Evolutionary conservation across 2,113 vertebrate species (phyloP).

Genomic region (Lethenteron reissneri): DNA sequence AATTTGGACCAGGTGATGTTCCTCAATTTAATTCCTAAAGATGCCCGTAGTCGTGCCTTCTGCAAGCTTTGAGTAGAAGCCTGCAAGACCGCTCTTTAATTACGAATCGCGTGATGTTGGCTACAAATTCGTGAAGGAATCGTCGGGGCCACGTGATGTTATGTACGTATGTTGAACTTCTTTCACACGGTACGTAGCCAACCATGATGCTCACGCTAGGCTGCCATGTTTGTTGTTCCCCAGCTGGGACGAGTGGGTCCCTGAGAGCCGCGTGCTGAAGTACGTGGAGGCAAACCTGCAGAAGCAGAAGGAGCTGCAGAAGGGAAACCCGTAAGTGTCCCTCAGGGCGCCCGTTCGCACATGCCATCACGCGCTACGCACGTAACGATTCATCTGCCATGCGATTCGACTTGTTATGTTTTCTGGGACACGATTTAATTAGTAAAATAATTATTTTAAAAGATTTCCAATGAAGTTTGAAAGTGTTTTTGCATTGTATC

Average conservation of each 20-base stretch:
- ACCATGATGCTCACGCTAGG: not conserved
- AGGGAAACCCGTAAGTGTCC: conserved; percentile 80
- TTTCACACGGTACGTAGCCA: not conserved
- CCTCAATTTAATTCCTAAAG: too few relatives aligned
- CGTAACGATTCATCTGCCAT: too few relatives aligned
- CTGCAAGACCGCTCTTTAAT: not conserved
- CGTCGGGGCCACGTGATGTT: not conserved
- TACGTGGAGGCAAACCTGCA: conserved; percentile 98
- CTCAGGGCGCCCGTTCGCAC: too few relatives aligned
- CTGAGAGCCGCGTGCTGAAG: conserved; percentile 97
- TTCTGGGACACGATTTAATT: too few relatives aligned
- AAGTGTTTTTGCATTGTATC: too few relatives aligned
- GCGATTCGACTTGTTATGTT: too few relatives aligned
- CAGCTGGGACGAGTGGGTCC: conserved; percentile 99
- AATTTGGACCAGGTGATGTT: too few relatives aligned
- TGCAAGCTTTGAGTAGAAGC: not conserved
- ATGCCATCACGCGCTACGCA: too few relatives aligned
- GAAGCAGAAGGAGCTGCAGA: conserved; percentile 98
- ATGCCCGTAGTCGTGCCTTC: not conserved
- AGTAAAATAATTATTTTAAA: too few relatives aligned
- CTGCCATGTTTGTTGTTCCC: conserved; percentile 15
- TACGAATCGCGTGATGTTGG: conserved; percentile 5
- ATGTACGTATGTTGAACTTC: not conserved
- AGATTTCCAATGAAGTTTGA: too few relatives aligned
- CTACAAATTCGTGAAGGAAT: conserved; percentile 1